Evolutionary conservation across 2,888 invertebrate genomes (phyloP).

Genomic region (Neoaliturus tenellus): DNA sequence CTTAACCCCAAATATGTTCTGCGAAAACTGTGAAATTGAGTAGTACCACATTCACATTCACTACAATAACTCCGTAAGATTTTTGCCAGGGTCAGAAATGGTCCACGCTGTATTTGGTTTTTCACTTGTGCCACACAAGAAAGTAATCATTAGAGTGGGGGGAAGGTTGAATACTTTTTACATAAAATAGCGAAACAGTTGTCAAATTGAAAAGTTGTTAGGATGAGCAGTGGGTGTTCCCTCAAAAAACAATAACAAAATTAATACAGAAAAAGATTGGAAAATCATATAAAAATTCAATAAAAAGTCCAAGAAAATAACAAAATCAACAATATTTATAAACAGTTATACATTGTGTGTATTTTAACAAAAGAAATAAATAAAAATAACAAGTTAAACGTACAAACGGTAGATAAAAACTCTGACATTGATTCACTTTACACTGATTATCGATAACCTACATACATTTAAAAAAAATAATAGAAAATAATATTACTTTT

Average conservation of each 20-base stretch:
- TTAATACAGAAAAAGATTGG: not conserved
- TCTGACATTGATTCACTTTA: not conserved
- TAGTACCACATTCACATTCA: too few relatives aligned
- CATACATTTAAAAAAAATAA: slow-evolving; percentile 44
- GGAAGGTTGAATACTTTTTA: too few relatives aligned
- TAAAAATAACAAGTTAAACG: not conserved
- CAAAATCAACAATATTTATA: slow-evolving; percentile 23
- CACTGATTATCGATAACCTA: slow-evolving; percentile 23
- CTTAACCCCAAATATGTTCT: too few relatives aligned
- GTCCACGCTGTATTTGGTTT: too few relatives aligned
- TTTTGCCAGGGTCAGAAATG: too few relatives aligned
- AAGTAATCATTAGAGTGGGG: too few relatives aligned
- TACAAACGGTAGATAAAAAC: slow-evolving; percentile 21
- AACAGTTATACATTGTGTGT: not conserved
- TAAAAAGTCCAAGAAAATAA: slow-evolving; percentile 34
- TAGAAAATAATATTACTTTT: slow-evolving; percentile 50
- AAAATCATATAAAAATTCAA: slow-evolving; percentile 1
- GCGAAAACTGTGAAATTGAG: too few relatives aligned
- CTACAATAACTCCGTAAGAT: too few relatives aligned
- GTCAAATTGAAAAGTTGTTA: too few relatives aligned
- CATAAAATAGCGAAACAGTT: too few relatives aligned
- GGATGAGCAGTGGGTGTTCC: too few relatives aligned
- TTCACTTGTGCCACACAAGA: too few relatives aligned
- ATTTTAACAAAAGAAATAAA: slow-evolving; percentile 1
- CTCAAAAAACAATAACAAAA: not conserved